phyloP scores from a whole-genome alignment of 2,888 invertebrate species.

The Eupithecia abbreviata region DNA sequence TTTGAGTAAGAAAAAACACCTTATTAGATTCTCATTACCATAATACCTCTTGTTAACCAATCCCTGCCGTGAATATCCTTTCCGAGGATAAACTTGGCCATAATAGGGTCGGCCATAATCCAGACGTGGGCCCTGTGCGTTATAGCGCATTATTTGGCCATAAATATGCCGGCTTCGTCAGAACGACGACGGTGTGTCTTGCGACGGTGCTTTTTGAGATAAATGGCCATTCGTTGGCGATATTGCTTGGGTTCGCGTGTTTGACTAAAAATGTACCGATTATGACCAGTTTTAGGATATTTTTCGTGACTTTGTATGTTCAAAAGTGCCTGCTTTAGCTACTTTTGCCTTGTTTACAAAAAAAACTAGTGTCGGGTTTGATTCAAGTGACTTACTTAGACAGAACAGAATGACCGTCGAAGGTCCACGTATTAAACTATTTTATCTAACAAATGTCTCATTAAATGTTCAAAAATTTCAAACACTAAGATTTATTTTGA shows the following conservation, averaged over 20 bases:
- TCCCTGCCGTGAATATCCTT: constrained; percentile 26
- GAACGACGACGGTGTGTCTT: constrained; percentile 23
- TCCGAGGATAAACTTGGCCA: constrained; percentile 12
- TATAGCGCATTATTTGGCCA: constrained; percentile 35
- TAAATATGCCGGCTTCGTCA: constrained; percentile 33
- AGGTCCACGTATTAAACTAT: too few relatives aligned
- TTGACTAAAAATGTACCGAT: constrained; percentile 6
- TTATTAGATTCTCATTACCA: constrained; percentile 30
- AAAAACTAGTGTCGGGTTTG: not conserved
- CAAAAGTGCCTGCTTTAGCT: not conserved
- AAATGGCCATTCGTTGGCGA: not conserved
- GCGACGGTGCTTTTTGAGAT: constrained; percentile 12
- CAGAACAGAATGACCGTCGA: not conserved
- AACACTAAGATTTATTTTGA: too few relatives aligned
- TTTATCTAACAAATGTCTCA: not conserved
- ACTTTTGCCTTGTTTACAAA: not conserved
- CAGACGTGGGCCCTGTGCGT: constrained; percentile 32
- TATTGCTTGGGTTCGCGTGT: constrained; percentile 8
- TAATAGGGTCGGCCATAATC: constrained; percentile 33
- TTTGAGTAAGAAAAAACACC: constrained; percentile 2
- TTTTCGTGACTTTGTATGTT: not conserved
- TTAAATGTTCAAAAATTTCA: not conserved
- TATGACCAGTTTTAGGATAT: constrained; percentile 4
- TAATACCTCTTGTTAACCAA: constrained; percentile 31
- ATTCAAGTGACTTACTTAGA: not conserved